Evolutionary conservation across 1,140 invertebrate species (phyloP).

Genomic region (Drosophila bocki): DNA sequence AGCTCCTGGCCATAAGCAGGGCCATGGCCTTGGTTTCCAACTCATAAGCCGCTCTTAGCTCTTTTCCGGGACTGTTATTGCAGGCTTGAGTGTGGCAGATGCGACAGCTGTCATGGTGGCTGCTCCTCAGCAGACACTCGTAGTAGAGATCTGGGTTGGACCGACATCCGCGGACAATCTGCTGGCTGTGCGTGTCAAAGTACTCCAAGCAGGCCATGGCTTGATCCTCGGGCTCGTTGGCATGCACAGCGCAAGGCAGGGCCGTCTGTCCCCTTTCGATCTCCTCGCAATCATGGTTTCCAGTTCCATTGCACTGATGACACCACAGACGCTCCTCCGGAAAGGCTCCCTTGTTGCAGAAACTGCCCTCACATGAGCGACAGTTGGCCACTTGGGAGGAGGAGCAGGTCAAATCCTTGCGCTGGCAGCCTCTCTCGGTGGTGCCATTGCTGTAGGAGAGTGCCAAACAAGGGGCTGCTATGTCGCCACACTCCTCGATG

Average conservation of each 20-base stretch:
- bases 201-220: constrained; percentile 63
- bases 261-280: constrained; percentile 23
- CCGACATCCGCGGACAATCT: constrained; percentile 64
- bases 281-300: constrained; percentile 35
- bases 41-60: constrained; percentile 15
- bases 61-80: constrained; percentile 51
- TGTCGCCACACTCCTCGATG: constrained; percentile 63
- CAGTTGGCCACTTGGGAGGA: constrained; percentile 40
- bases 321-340: constrained; percentile 67
- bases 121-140: constrained; percentile 62
- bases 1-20: constrained; percentile 9
- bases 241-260: constrained; percentile 43
- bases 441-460: constrained; percentile 53
- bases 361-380: constrained; percentile 60
- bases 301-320: constrained; percentile 61
- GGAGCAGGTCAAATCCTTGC: constrained; percentile 47
- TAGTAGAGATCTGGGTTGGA: constrained; percentile 62
- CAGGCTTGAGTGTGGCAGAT: constrained; percentile 60
- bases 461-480: constrained; percentile 48
- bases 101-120: constrained; percentile 28
- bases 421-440: constrained; percentile 60
- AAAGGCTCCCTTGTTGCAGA: constrained; percentile 72
- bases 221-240: constrained; percentile 56
- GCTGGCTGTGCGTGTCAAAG: constrained; percentile 42
- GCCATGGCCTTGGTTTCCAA: constrained; percentile 26